Evolutionary conservation across 2,888 invertebrate species (phyloP), one percentile per base, ranked within the genome.

Genomic region (Argyra leucocephala): DNA sequence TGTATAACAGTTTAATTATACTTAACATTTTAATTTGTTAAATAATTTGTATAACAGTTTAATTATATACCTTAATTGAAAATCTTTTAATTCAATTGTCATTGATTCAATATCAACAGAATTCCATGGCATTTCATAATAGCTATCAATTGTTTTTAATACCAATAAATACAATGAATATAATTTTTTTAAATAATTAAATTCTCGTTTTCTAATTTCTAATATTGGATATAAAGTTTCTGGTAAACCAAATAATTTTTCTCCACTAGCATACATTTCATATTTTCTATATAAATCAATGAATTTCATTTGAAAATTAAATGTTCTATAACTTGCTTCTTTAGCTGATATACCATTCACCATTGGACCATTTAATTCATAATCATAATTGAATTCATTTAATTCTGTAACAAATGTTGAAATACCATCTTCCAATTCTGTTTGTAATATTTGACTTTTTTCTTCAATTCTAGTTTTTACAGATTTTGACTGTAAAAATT

Each of bases 41-140:
- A 2, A 31, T 10, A 31, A 31, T 64, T 31, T 66, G 22, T 60
- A 22, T 21, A 12, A 59, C 4, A 12, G 10, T 12, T 58, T 67
- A 73, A 75, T 73, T 76, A n/a, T n/a, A n/a, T n/a, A 88, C 88
- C 86, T 88, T 70, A 88, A 81, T 79, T 93, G 92, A 75, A 93
- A 95, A 62, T 95, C 94, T 15, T 84, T 80, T 64, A 95, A 78
- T 75, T 94, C 93, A 0, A 84, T 80, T 67, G 88, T 87, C 68
- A 95, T 94, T 65, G 84, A 83, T 73, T 92, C 90, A 70, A 91
- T 91, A 76, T 94, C 88, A 65, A 95, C 87, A 66, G 91, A 90
- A 7, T 81, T 80, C 94, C 94, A 96, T 0, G 88, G 83, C 66
- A 92, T 87, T 75, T 92, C 91, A 73, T 86, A 91, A 76, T 94